These are phyloP conservation scores for Ypsolopha scabrella DNA, from an alignment of 2,888 invertebrate species.

Conservation along the genomic window DNA sequence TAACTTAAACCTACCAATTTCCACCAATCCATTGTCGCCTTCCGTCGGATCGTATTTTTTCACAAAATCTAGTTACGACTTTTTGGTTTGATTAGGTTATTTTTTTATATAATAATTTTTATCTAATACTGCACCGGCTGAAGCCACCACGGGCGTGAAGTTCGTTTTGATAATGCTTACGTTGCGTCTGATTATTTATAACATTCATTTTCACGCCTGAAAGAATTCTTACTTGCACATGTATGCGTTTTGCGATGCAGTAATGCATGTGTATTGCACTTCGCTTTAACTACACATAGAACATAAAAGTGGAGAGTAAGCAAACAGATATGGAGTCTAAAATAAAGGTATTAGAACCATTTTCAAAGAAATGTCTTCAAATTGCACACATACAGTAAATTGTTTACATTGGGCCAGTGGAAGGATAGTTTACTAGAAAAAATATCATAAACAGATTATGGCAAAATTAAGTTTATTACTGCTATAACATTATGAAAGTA, in stretches of 20 bases:
- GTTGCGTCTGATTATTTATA: slow-evolving; percentile 61
- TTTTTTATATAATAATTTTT: slow-evolving; percentile 17
- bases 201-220: slow-evolving; percentile 70
- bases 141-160: slow-evolving; percentile 50
- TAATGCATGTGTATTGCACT: slow-evolving; percentile 16
- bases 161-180: slow-evolving; percentile 59
- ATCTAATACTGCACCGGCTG: slow-evolving; percentile 28
- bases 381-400: too few species aligned
- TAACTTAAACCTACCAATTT: slow-evolving; percentile 62
- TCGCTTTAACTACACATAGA: background rate
- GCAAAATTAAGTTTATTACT: too few species aligned
- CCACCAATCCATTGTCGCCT: slow-evolving; percentile 62
- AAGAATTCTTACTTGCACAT: slow-evolving; percentile 26
- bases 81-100: slow-evolving; percentile 10
- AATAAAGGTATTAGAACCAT: too few species aligned
- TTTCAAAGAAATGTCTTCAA: too few species aligned
- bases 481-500: too few species aligned
- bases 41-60: slow-evolving; percentile 18
- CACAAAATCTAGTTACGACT: background rate
- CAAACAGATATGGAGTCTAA: too few species aligned
- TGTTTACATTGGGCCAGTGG: too few species aligned
- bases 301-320: background rate
- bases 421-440: too few species aligned
- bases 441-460: too few species aligned
- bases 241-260: slow-evolving; percentile 18